Evolutionary conservation across 2,113 vertebrate species (phyloP), one percentile per base, ranked within the genome.

Genomic region (Symphodus melops): DNA sequence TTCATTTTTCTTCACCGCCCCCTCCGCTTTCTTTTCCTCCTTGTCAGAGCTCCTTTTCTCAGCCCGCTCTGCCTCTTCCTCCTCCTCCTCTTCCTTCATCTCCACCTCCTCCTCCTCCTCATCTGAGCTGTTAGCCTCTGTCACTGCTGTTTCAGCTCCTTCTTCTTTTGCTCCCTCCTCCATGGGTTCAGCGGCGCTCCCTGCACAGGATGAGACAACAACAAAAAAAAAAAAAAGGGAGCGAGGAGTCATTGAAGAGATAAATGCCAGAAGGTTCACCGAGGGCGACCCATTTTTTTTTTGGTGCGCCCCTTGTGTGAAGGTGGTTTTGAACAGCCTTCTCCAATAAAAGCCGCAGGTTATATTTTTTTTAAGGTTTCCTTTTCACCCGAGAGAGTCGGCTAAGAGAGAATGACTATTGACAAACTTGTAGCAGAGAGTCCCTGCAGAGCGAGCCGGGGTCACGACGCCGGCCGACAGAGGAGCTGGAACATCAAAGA

Each of bases 161-260:
- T 77, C 85, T 48, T 79, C 83, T 78, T 87, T 77, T 17, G 77
- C 83, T 42, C 74, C 91, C 46, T 83, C 77, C 65, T 90, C 89
- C 86, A 90, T 90, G 65, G 79, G 75, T 36, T 92, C 90, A 8
- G 39, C 76, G 3, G 80, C 25, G 63, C 73, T 83, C n/a, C 63
- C 93, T 91, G 25, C 52, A 72, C 36, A 79, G 63, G 68, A 36
- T 2, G 77, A 80, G 44, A 88, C 39, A 88, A n/a, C n/a, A n/a
- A n/a, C n/a, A n/a, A n/a, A n/a, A n/a, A n/a, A n/a, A n/a, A n/a
- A n/a, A 60, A 72, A 58, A 51, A 75, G 28, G 28, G 23, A 33
- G 36, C 75, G 73, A 5, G 52, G 58, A 80, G 83, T 75, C 60
- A 82, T 54, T 79, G 64, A 81, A 68, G 75, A 70, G 46, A 67